Base-by-base conservation (phyloP, 2,113 vertebrate genomes). In the Vimba vimba region DNA sequence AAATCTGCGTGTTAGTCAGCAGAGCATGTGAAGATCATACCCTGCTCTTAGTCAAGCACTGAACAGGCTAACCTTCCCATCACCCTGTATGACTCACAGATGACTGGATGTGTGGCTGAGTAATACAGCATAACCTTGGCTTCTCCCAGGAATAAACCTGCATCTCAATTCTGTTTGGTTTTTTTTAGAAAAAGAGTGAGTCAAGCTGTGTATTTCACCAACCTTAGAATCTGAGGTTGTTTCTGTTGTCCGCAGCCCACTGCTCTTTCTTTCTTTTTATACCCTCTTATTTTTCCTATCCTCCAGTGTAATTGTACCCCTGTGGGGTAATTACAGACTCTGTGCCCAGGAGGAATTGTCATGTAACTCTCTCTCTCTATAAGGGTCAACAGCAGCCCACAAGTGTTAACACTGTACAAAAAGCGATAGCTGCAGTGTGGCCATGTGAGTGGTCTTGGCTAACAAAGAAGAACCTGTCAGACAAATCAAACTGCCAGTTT, bases 91-190 rank as follows among this genome's bases (percentile, higher is more conserved):
- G 83, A 85, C 76, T 85, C 77, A 87, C 30, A 11, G 45, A 66
- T 71, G 79, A 39, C 60, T 69, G 84, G 33, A 57, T 79, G 80
- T 66, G 80, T 74, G 59, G 87, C 68, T 74, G 43, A 86, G 85
- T 85, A 88, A 50, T 59, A 43, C 19, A 86, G 68, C 80, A 79
- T 75, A 84, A 80, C 43, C 55, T 36, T 57, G 55, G 33, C 45
- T 76, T 80, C 68, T 81, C 62, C 64, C 78, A 45, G 39, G 75
- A 73, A 82, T 30, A 69, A 83, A 83, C 81, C 66, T 69, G 30
- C 81, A 39, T 23, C 12, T 75, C 6, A 52, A 75, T 55, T 86
- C 15, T 23, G 33, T 62, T 75, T 27, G 12, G 33, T 0, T 33
- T 43, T 43, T 43, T 79, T 76, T 30, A 52, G 21, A 74, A 19